Evolutionary conservation across 2,888 invertebrate species (phyloP), one percentile per base, ranked within the genome.

Genomic region (Phortica magna): DNA sequence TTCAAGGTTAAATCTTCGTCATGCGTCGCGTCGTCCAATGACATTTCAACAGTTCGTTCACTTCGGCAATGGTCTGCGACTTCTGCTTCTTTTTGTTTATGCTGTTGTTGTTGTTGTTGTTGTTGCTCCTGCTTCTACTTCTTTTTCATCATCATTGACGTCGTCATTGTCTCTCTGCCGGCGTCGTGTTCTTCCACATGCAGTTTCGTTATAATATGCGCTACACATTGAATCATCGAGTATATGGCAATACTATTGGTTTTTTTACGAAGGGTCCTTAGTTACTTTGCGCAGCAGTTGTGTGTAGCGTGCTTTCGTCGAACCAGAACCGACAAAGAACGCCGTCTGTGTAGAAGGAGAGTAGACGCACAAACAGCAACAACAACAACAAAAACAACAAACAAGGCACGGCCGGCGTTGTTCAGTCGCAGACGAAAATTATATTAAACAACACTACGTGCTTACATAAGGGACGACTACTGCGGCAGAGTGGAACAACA

Each of bases 1-100:
- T 87, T 89, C 89, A 90, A 89, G 89, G 89, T 89, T 89, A 90
- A 87, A 82, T 84, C 84, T 83, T 81, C 79, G 79, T 79, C 83
- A 79, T 74, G 79, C 84, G 82, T 81, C 81, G 81, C 83, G 76
- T 81, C 84, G 90, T 82, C 82, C 89, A 89, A 88, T 89, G 89
- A 88, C 90, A 88, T 84, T 82, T 80, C 74, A 76, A 76, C 78
- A 82, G 83, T 83, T 84, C 84, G 81, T 85, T 84, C 83, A 83
- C 81, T 83, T 80, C 81, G 59, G 70, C 53, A 22, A 61, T 61
- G 67, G 61, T 22, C 61, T 61, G 73, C 80, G 73, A 75, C 71
- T 67, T 77, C 72, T 71, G 75, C 76, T 80, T 53, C 74, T 73
- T n/a, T 72, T 68, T 48, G 39, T 57, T 42, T n/a, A 17, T 76